Conservation (phyloP, 2,888 invertebrate species). For the Campoplex nolae region DNA sequence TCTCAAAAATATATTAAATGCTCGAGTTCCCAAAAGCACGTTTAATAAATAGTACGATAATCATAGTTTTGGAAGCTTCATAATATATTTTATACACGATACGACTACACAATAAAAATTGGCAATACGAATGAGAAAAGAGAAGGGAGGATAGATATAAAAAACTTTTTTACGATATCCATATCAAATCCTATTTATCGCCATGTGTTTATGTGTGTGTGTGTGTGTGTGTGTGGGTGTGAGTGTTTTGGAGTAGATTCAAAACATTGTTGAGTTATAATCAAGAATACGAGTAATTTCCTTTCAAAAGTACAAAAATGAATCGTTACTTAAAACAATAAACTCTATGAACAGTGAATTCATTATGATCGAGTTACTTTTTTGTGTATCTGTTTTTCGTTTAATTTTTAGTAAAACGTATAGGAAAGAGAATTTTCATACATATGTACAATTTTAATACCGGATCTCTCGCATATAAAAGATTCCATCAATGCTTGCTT, state of each 20-base stretch:
- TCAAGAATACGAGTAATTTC: slow-evolving; percentile 52
- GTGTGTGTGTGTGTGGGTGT: slow-evolving; percentile 37
- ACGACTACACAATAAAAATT: slow-evolving; percentile 79
- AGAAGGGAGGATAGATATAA: slow-evolving; percentile 35
- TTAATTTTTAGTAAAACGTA: slow-evolving; percentile 65
- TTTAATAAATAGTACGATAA: slow-evolving; percentile 9
- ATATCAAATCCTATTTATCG: slow-evolving; percentile 67
- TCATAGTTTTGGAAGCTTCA: slow-evolving; percentile 74
- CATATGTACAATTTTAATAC: slow-evolving; percentile 67
- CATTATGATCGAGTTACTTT: slow-evolving; percentile 48
- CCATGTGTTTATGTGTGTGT: slow-evolving; percentile 44
- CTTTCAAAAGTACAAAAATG: slow-evolving; percentile 64
- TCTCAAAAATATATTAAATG: background rate
- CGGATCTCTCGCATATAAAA: slow-evolving; percentile 46
- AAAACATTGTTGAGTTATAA: slow-evolving; percentile 28
- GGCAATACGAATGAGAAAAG: slow-evolving; percentile 71
- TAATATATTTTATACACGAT: slow-evolving; percentile 75
- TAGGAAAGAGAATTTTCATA: slow-evolving; percentile 68
- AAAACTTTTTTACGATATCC: slow-evolving; percentile 63
- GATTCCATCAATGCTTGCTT: slow-evolving; percentile 5
- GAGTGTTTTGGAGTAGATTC: slow-evolving; percentile 22
- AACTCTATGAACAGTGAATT: slow-evolving; percentile 40
- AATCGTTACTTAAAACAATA: slow-evolving; percentile 63
- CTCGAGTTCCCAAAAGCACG: slow-evolving; percentile 11
- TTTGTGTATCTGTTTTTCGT: slow-evolving; percentile 56